Evolutionary conservation across 2,888 invertebrate species (phyloP).

Genomic region (Toxonevra muliebris): DNA sequence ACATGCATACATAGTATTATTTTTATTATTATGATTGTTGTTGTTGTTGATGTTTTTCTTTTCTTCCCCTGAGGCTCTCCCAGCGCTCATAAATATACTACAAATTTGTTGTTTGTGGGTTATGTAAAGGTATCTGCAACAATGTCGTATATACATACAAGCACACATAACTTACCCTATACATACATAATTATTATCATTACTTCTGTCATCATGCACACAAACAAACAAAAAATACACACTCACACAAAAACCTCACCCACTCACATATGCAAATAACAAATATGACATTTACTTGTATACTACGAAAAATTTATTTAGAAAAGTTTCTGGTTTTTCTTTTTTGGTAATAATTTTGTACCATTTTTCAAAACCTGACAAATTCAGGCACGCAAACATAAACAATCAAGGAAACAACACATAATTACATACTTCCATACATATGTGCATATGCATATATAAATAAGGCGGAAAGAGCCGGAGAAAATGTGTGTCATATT

Average conservation of each 20-base stretch:
- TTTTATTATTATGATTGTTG: conserved; percentile 3
- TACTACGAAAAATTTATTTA: conserved; percentile 10
- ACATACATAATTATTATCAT: background rate
- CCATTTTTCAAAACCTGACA: conserved; percentile 4
- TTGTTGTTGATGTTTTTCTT: background rate
- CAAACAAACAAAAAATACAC: background rate
- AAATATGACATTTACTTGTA: no score
- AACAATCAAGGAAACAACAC: no score
- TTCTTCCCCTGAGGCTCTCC: background rate
- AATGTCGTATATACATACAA: background rate
- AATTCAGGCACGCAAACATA: background rate
- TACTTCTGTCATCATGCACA: background rate
- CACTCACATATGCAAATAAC: background rate
- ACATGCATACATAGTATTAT: no score
- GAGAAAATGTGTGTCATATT: conserved; percentile 9
- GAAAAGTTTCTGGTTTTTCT: conserved; percentile 10
- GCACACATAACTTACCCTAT: no score
- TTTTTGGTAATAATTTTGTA: background rate
- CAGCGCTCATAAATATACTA: background rate
- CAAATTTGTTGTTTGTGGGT: background rate
- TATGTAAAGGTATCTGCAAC: background rate
- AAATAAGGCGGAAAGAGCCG: no score
- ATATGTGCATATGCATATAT: no score
- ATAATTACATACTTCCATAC: no score
- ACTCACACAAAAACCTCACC: background rate